Evolutionary conservation across 2,113 vertebrate genomes (phyloP).

Genomic region (Melanotaenia duboulayi): DNA sequence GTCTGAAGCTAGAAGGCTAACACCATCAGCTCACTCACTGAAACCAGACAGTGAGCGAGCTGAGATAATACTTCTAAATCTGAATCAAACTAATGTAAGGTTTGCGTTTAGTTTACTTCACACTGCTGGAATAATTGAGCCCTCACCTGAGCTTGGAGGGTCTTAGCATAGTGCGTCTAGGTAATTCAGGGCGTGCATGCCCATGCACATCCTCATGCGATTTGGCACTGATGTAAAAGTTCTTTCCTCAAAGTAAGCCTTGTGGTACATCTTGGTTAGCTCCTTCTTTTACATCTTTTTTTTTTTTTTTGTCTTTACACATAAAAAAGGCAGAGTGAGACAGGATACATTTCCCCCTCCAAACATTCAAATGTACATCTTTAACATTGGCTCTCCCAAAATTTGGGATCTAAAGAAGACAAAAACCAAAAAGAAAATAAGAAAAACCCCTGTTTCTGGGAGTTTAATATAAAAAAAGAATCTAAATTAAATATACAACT

Average conservation of each 20-base stretch:
- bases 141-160: constrained; percentile 42
- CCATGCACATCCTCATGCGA: constrained; percentile 72
- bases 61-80: constrained; percentile 36
- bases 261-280: constrained; percentile 22
- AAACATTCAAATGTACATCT: constrained; percentile 81
- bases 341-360: constrained; percentile 57
- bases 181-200: constrained; percentile 66
- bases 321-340: constrained; percentile 77
- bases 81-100: constrained; percentile 20
- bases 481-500: constrained; percentile 72
- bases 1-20: constrained; percentile 49
- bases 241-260: constrained; percentile 64
- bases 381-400: constrained; percentile 71
- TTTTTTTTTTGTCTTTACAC: constrained; percentile 33
- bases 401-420: constrained; percentile 60
- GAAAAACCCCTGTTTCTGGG: constrained; percentile 52
- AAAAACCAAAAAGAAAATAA: constrained; percentile 3
- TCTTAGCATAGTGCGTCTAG: constrained; percentile 51
- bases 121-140: constrained; percentile 48
- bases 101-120: constrained; percentile 47
- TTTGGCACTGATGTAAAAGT: constrained; percentile 82
- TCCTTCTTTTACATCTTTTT: constrained; percentile 32
- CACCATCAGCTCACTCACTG: constrained; percentile 49
- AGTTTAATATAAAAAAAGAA: constrained; percentile 60
- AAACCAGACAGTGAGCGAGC: constrained; percentile 35